Evolutionary conservation across 2,888 invertebrate genomes (phyloP), one percentile per base, ranked within the genome.

Genomic region (Leptinotarsa haldemani): DNA sequence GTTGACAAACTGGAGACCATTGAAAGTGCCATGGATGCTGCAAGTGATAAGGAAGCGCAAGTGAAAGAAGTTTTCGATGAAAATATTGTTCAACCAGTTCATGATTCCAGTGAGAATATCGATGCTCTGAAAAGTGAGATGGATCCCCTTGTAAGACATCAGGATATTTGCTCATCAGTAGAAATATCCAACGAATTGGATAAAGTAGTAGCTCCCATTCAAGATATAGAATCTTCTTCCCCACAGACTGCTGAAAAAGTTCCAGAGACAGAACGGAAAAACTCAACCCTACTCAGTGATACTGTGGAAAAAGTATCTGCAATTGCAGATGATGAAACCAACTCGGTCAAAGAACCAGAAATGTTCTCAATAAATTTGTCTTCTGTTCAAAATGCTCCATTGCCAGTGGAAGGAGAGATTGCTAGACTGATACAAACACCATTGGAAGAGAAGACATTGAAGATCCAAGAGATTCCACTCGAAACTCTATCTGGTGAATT

Each of bases 341-440:
- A 75, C 69, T 48, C 50, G 56, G 15, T 78, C 12, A 40, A 25
- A 13, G 77, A 77, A 65, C 77, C 73, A 58, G 74, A 75, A 70
- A n/a, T 74, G 16, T 2, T 66, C 2, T 63, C 73, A 68, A 4
- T 56, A 22, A 61, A 73, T 52, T 74, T 65, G 65, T 63, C 75
- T 48, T 71, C 77, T 73, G 22, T 74, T 16, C 70, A 73, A n/a
- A 70, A 73, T 40, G 77, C 78, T 25, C 18, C 80, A 52, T 18
- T 30, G 25, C 71, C 73, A 61, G 20, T 79, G 20, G 78, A 81
- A 74, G 66, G 71, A 48, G 53, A 66, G 15, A 71, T 81, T 20
- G 66, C 73, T 53, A 68, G 64, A 63, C 56, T 79, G 52, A 18
- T 64, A 15, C 52, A 56, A 52, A n/a, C 56, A 13, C 9, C 20